Conservation (phyloP, 2,888 invertebrate species). For the Galerucella nymphaeae region DNA sequence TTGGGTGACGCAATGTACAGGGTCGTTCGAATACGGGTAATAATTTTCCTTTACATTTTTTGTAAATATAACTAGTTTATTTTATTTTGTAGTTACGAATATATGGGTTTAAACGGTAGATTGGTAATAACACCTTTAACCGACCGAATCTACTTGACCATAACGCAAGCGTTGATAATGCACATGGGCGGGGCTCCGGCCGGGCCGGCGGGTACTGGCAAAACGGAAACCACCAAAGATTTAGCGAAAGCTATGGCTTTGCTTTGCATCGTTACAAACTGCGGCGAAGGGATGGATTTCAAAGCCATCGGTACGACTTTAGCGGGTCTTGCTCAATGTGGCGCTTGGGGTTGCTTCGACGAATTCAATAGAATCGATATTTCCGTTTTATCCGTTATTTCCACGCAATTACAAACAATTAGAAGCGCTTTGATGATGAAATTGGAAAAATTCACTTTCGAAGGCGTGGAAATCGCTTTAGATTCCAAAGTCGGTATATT, state of each 20-base stretch:
- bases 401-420: conserved; percentile 90
- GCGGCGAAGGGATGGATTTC: conserved; percentile 94
- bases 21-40: conserved; percentile 82
- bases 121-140: conserved; percentile 93
- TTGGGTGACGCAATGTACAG: conserved; percentile 86
- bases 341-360: conserved; percentile 97
- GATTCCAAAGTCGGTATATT: conserved; percentile 92
- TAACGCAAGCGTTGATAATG: conserved; percentile 93
- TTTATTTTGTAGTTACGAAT: conserved; percentile 76
- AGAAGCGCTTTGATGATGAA: conserved; percentile 83
- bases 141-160: conserved; percentile 91
- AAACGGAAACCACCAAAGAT: conserved; percentile 93
- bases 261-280: conserved; percentile 88
- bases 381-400: conserved; percentile 92
- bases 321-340: conserved; percentile 84
- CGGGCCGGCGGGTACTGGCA: conserved; percentile 86
- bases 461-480: conserved; percentile 78
- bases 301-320: conserved; percentile 83
- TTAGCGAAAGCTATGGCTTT: conserved; percentile 89
- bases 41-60: not conserved
- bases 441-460: conserved; percentile 75
- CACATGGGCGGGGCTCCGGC: conserved; percentile 92
- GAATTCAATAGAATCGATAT: conserved; percentile 95
- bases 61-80: too few relatives aligned
- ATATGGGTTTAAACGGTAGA: conserved; percentile 93